Base-by-base conservation (phyloP, 2,797 vertebrate genomes). In the Sebastolobus alascanus region DNA sequence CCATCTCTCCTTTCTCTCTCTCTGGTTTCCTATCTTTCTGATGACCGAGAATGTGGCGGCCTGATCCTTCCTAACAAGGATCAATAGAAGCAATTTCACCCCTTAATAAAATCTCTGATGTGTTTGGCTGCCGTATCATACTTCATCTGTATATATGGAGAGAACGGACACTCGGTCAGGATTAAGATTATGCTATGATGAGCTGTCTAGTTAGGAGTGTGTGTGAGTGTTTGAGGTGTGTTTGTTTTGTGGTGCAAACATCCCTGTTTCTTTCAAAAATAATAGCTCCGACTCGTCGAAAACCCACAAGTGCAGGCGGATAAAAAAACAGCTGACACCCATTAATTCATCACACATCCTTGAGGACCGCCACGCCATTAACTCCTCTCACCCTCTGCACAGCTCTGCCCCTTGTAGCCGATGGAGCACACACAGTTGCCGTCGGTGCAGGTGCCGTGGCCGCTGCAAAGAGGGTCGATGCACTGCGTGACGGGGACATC, bases 331-430 rank as follows among this genome's bases (percentile, higher is more conserved):
- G 40, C 63, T 3, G 58, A 56, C 29, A 25, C 73, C 40, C 68
- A 69, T 77, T 22, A 74, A 74, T 68, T 33, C 52, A 22, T 84
- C 64, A 54, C 2, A 58, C 67, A 59, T 71, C 75, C 61, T 56
- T 8, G 33, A 69, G 12, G 50, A 75, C 33, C 58, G 18, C 37
- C 16, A 52, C 14, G 38, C 18, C 59, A 13, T 8, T 14, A 12
- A 35, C 35, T 11, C 94, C 96, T 94, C 94, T 94, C 92, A 99
- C 98, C 98, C 96, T 99, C 97, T 76, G 96, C 97, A 75, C 98
- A 99, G 94, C 94, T 98, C 50, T 96, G 96, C 63, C 98, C 98
- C 92, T 99, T 99, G 93, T 97, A 99, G 88, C 98, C 98, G 11
- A 97, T 94, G 0, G 97, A 96, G 83, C 98, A 99, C 91, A 98